These are phyloP conservation scores for Cynoglossus semilaevis DNA, from an alignment of 2,113 vertebrate species.

Conservation along the genomic window DNA sequence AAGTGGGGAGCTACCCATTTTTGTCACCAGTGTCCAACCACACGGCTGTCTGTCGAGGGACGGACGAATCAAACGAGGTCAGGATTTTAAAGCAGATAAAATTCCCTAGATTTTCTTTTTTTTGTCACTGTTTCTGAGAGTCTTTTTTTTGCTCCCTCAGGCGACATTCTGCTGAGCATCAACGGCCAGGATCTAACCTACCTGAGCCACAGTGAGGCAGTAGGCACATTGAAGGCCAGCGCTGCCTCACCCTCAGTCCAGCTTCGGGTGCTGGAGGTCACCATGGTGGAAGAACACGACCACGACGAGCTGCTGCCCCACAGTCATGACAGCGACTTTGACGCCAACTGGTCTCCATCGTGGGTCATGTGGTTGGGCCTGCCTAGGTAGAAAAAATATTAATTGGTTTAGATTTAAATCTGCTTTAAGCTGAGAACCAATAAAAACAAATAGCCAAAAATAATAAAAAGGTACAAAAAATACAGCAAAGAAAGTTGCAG, in stretches of 20 bases:
- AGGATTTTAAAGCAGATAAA: neutral
- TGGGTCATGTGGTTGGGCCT: constrained; percentile 98
- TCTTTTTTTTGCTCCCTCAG: constrained; percentile 60
- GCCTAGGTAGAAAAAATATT: constrained; percentile 80
- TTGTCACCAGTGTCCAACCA: constrained; percentile 95
- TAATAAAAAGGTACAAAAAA: too few relatives aligned
- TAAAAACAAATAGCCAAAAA: too few relatives aligned
- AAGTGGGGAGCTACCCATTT: constrained; percentile 96
- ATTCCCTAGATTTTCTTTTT: neutral
- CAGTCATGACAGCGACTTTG: constrained; percentile 87
- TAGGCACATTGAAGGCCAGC: constrained; percentile 94
- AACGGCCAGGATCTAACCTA: constrained; percentile 93
- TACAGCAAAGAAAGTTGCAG: too few relatives aligned
- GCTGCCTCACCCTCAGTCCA: constrained; percentile 86
- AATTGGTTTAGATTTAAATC: neutral
- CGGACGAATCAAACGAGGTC: constrained; percentile 94
- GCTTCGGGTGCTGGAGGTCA: constrained; percentile 90
- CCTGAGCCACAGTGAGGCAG: constrained; percentile 93
- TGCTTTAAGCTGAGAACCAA: too few relatives aligned
- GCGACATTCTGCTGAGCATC: constrained; percentile 92
- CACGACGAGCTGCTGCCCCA: constrained; percentile 83
- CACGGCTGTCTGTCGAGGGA: constrained; percentile 94
- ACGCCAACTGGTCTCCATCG: constrained; percentile 94
- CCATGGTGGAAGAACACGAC: constrained; percentile 82
- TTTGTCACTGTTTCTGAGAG: neutral